A percentile compares a stretch with the other conserved stretches of the same genome.
Conservation (phyloP, 1,140 invertebrate genomes). For the Ceratitis capitata region DNA sequence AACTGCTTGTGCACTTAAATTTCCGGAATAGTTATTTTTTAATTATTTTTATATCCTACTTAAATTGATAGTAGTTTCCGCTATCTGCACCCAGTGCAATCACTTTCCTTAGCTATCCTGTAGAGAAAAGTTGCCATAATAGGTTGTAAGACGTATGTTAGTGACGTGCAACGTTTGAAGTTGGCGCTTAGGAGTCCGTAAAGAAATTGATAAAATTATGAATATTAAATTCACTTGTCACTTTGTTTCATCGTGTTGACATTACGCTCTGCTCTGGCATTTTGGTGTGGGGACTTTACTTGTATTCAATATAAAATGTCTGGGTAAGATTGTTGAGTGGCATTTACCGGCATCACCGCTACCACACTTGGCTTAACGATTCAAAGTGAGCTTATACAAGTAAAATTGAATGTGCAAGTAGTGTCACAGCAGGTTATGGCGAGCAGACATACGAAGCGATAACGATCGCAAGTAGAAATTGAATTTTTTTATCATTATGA, state of each 20-base stretch:
- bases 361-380: not conserved
- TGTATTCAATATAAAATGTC: not conserved
- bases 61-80: no score
- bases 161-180: not conserved
- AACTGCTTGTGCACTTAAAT: no score
- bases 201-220: no score
- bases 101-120: no score
- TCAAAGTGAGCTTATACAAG: not conserved
- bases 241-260: not conserved
- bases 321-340: not conserved
- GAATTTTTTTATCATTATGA: not conserved
- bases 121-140: no score
- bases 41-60: no score
- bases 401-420: not conserved
- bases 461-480: slow-evolving; percentile 15
- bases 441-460: not conserved
- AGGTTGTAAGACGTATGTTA: no score
- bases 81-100: no score
- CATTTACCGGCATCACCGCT: not conserved
- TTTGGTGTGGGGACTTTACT: not conserved
- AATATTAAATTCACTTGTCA: slow-evolving; percentile 28
- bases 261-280: not conserved
- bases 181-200: no score
- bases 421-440: not conserved
- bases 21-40: no score